Evolutionary conservation across 2,113 vertebrate genomes (phyloP).

Genomic region (Apteryx owenii): DNA sequence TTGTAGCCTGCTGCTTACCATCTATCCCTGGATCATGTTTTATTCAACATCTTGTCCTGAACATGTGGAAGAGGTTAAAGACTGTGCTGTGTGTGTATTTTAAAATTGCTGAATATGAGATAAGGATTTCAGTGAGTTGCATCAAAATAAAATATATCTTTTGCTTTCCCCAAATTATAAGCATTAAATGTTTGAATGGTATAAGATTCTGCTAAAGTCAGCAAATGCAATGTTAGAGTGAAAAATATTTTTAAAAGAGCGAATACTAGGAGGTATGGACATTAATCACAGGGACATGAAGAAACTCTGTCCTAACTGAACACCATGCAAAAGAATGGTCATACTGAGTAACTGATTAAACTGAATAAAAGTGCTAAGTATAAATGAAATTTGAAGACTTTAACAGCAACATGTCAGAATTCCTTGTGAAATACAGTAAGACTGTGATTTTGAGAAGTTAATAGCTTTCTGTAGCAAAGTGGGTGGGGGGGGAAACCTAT

Average conservation of each 20-base stretch:
- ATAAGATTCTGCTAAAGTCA: neutral
- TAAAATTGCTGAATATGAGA: neutral
- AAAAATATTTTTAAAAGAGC: neutral
- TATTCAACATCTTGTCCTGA: neutral
- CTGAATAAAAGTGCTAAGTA: neutral
- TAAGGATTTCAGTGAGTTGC: neutral
- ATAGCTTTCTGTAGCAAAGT: neutral
- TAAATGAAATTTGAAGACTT: neutral
- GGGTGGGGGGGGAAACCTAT: neutral
- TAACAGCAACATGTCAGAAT: neutral
- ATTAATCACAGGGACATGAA: neutral
- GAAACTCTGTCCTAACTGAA: neutral
- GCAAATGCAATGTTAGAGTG: neutral
- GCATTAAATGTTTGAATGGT: neutral
- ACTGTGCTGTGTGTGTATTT: neutral
- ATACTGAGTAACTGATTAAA: neutral
- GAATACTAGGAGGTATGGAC: neutral
- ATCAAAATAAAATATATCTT: neutral
- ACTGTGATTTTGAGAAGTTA: neutral
- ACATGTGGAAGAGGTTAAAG: neutral
- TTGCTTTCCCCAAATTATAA: neutral
- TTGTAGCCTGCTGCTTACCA: neutral
- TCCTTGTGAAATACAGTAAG: neutral
- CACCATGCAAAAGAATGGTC: neutral
- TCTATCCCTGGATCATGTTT: neutral